Percentiles rank a stretch among this genome's conserved stretches.
Conservation (phyloP, 2,113 vertebrate species). For the Platysternon megacephalum region DNA sequence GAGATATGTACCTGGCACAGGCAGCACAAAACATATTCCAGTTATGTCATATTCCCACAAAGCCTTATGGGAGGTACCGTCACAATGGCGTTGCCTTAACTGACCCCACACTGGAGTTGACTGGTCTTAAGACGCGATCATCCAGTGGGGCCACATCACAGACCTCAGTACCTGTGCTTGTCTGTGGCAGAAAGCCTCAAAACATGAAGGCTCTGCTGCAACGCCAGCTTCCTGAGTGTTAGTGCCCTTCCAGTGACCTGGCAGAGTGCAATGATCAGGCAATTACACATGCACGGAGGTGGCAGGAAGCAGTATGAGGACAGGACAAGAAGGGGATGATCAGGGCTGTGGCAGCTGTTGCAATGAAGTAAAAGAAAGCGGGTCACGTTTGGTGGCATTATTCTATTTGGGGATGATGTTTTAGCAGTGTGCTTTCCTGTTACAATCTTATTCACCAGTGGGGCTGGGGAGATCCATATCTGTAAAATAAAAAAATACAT, state of each 20-base stretch:
- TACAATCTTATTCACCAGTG: not conserved
- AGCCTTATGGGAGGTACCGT: no score
- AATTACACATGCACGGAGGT: not conserved
- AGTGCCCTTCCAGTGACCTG: not conserved
- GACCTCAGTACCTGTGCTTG: not conserved
- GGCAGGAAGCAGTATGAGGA: not conserved
- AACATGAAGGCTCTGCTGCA: not conserved
- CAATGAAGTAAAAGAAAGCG: not conserved
- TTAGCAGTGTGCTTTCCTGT: not conserved
- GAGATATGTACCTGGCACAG: no score
- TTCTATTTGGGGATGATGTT: not conserved
- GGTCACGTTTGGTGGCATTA: not conserved
- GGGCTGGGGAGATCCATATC: not conserved
- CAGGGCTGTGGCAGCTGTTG: not conserved
- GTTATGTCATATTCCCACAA: no score
- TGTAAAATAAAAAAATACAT: not conserved
- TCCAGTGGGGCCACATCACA: not conserved
- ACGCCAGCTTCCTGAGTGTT: not conserved
- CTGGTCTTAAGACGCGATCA: not conserved
- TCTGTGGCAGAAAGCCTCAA: not conserved
- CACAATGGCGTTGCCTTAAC: not conserved
- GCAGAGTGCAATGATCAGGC: not conserved
- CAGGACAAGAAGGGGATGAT: not conserved
- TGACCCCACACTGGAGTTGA: not conserved
- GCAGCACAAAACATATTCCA: no score